Evolutionary conservation across 2,888 invertebrate genomes (phyloP).

Genomic region (Protodeltote pygarga): DNA sequence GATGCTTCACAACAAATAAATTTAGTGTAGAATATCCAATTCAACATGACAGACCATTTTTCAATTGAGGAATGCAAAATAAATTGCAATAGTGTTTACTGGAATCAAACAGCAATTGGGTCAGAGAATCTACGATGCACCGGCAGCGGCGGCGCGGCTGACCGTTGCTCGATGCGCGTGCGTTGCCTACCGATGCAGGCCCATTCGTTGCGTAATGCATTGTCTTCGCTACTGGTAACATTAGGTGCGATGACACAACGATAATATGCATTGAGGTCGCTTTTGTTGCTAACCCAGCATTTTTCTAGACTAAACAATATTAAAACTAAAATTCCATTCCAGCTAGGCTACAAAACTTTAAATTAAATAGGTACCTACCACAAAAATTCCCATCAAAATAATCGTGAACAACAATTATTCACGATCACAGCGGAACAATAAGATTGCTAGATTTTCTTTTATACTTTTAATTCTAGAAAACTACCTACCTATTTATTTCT

Average conservation of each 20-base stretch:
- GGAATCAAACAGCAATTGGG: conserved; percentile 77
- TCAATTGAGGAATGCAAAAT: conserved; percentile 28
- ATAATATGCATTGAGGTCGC: conserved; percentile 50
- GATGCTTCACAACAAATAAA: no score
- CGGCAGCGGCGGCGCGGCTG: conserved; percentile 58
- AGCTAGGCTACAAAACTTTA: conserved; percentile 12
- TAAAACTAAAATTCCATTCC: conserved; percentile 13
- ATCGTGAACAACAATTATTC: conserved; percentile 56
- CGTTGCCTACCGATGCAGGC: conserved; percentile 68
- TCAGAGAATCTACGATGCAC: conserved; percentile 71
- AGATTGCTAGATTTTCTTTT: conserved; percentile 61
- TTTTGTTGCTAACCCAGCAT: conserved; percentile 46
- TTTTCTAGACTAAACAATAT: conserved; percentile 5
- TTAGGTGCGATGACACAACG: conserved; percentile 67
- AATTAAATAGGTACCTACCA: conserved; percentile 21
- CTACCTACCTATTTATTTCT: conserved; percentile 66
- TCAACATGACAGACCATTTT: conserved; percentile 14
- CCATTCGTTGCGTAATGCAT: conserved; percentile 71
- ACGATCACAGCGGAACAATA: conserved; percentile 71
- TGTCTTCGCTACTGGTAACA: conserved; percentile 64
- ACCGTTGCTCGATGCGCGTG: conserved; percentile 81
- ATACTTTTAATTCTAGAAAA: conserved; percentile 66
- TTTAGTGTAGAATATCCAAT: no score
- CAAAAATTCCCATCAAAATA: conserved; percentile 30
- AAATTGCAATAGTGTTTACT: conserved; percentile 56